Evolutionary conservation across 2,113 vertebrate genomes (phyloP).

Genomic region (Nycticryphes semicollaris): DNA sequence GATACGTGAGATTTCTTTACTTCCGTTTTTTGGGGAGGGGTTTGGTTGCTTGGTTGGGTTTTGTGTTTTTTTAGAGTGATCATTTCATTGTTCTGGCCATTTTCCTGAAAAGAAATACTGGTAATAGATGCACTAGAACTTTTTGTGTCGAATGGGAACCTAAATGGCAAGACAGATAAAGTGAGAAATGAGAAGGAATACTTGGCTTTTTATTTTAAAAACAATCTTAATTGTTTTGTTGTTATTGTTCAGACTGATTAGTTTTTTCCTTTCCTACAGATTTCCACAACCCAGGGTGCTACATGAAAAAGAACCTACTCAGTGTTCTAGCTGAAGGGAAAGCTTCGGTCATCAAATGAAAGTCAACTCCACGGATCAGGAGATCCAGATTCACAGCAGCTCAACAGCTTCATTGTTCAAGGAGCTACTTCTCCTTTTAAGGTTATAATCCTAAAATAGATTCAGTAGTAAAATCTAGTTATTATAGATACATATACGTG

Average conservation of each 20-base stretch:
- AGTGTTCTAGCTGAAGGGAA: neutral
- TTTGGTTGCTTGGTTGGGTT: too few relatives aligned
- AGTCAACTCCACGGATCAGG: accelerated
- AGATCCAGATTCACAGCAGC: neutral
- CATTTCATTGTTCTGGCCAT: neutral
- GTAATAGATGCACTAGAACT: neutral
- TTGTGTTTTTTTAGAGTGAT: neutral
- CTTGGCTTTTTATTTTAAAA: neutral
- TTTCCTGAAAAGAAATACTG: neutral
- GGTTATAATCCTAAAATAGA: neutral
- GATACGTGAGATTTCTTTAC: neutral
- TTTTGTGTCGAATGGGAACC: neutral
- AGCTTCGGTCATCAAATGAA: neutral
- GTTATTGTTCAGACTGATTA: neutral
- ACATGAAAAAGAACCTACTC: neutral
- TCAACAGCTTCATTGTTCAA: neutral
- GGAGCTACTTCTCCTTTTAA: neutral
- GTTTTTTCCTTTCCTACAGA: neutral
- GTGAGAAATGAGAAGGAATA: neutral
- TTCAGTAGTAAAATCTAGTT: neutral
- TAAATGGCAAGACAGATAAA: neutral
- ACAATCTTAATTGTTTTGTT: neutral
- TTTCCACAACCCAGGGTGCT: neutral
- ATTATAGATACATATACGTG: neutral
- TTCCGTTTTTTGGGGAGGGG: too few relatives aligned